Percentiles rank a stretch among this genome's conserved stretches.
phyloP scores from a whole-genome alignment of 2,113 vertebrate genomes.

The Malurus elegans region DNA sequence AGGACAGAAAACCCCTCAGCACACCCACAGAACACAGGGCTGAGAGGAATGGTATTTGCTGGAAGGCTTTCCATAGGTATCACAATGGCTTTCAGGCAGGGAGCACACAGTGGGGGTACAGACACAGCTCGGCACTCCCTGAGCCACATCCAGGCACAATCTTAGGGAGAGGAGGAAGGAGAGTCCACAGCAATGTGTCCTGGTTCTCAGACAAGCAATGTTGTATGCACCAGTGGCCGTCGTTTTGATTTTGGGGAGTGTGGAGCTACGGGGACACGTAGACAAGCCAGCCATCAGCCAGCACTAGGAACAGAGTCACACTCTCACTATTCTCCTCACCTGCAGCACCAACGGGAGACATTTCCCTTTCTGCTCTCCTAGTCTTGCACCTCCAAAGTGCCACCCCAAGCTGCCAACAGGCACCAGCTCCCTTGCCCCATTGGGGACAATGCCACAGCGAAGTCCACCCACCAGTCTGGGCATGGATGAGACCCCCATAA shows the following conservation, averaged over 20 bases:
- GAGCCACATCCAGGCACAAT: neutral
- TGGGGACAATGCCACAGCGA: neutral
- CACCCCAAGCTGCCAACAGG: neutral
- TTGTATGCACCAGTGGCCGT: rapidly evolving
- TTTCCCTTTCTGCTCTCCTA: neutral
- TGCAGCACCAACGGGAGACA: rapidly evolving
- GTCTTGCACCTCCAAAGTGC: neutral
- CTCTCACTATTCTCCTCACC: neutral
- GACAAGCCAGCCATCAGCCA: neutral
- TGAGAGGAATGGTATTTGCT: neutral
- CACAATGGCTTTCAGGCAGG: neutral
- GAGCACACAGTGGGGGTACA: rapidly evolving
- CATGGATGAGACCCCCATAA: rapidly evolving
- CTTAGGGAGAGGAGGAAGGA: neutral
- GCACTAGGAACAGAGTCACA: neutral
- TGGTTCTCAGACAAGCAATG: neutral
- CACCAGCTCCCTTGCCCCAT: neutral
- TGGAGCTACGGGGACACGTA: rapidly evolving
- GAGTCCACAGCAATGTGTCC: rapidly evolving
- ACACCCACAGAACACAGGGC: neutral
- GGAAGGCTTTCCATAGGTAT: neutral
- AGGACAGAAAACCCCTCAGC: neutral
- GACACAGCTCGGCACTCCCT: neutral
- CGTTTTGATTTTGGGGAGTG: neutral
- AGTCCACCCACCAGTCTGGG: rapidly evolving